Evolutionary conservation across 2,888 invertebrate genomes (phyloP), one percentile per base, ranked within the genome.

Genomic region (Acronicta aceris): DNA sequence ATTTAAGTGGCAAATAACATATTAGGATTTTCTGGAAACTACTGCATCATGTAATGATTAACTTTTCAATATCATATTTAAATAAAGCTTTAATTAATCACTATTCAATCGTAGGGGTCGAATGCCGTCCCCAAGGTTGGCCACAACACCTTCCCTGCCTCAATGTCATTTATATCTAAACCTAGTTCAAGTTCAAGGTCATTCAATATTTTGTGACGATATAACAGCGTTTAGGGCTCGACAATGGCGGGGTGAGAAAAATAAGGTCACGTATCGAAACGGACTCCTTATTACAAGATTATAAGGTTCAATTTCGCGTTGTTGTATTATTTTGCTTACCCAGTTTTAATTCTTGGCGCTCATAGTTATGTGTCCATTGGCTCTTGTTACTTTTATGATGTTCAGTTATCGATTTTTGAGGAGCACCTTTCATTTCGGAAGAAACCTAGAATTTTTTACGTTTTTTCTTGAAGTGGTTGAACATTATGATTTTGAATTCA

Each of bases 141-240:
- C 27, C 27, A 27, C 5, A 7, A 7, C 21, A n/a, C 21, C 4
- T 33, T 2, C 12, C 12, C 12, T 12, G 1, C 33, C 33, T 33
- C 33, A 12, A 33, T 13, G 6, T 13, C 13, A 2, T 36, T 13
- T 13, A 36, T 36, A 13, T 13, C 13, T 36, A 56, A 72, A 47
- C 36, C 30, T 49, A 43, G 50, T 30, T 49, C 58, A 72, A 74
- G 76, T 71, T 70, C 80, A 80, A 80, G 76, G 78, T 66, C 48
- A 68, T 57, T 57, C 46, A 59, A 66, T 68, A 73, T 68, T 33
- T 65, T 54, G 42, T 48, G 66, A 49, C 53, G 47, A 56, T 62
- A 58, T 61, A 55, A 65, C 55, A 59, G 57, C 63, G 52, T 58
- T 69, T 74, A 59, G 56, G 46, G 46, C 48, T 57, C 53, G 53